phyloP scores from a whole-genome alignment of 2,113 vertebrate species.

The Paratilapia polleni region DNA sequence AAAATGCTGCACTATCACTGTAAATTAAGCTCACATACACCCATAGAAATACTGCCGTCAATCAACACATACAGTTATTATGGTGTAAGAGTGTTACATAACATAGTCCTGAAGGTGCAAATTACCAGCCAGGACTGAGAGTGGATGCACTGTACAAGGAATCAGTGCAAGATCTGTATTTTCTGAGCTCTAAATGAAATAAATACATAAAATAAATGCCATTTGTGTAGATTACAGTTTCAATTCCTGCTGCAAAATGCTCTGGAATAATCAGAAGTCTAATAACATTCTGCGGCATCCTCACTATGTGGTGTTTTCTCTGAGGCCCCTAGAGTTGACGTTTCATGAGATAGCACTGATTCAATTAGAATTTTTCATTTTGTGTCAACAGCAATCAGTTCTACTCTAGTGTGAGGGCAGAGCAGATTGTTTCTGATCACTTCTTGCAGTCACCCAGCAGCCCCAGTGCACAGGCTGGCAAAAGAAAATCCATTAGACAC shows the following conservation, averaged over 20 bases:
- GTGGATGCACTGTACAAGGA: not conserved
- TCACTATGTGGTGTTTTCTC: not conserved
- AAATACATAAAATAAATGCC: not conserved
- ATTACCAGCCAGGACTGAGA: constrained; percentile 3
- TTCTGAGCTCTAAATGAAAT: not conserved
- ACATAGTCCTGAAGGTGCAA: constrained; percentile 26
- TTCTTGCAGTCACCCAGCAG: not conserved
- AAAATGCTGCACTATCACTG: not conserved
- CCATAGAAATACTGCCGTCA: constrained; percentile 3
- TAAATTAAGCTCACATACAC: not conserved
- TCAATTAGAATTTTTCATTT: not conserved
- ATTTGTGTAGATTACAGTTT: not conserved
- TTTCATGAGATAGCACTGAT: not conserved
- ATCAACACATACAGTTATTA: constrained; percentile 6
- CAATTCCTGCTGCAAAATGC: not conserved
- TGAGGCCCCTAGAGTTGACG: not conserved
- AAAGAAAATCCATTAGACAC: not conserved
- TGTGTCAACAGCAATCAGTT: constrained; percentile 17
- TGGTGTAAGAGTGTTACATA: constrained; percentile 22
- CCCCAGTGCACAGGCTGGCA: not conserved
- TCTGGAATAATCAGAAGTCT: not conserved
- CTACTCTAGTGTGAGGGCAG: not conserved
- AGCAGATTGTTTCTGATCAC: constrained; percentile 12
- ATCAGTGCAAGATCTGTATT: not conserved
- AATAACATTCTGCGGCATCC: not conserved